phyloP scores from a whole-genome alignment of 2,113 vertebrate genomes.

The Sardina pilchardus region DNA sequence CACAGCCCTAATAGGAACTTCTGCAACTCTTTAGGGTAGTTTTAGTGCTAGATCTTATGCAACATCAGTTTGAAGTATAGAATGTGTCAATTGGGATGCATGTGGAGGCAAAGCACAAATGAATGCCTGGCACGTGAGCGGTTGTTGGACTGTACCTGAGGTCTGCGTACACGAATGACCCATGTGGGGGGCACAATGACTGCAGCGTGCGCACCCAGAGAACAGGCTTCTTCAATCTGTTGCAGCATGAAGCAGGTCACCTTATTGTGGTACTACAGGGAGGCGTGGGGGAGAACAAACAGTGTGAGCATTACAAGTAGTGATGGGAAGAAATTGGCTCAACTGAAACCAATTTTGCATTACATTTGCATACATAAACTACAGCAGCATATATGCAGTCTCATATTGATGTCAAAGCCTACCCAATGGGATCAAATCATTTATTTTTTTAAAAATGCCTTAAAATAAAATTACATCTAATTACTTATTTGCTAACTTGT shows the following conservation, averaged over 20 bases:
- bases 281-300: neutral
- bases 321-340: neutral
- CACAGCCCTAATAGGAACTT: no score
- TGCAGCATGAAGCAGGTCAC: constrained; percentile 98
- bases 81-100: neutral
- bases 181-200: constrained; percentile 92
- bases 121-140: neutral
- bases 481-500: no score
- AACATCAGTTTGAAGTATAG: neutral
- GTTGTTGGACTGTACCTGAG: neutral
- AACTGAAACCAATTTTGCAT: neutral
- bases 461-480: no score
- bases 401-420: no score
- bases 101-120: no score
- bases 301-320: neutral
- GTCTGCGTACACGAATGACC: constrained; percentile 85
- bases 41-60: no score
- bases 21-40: no score
- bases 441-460: no score
- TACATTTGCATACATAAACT: neutral
- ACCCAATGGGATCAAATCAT: no score
- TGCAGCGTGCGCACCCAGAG: constrained; percentile 87
- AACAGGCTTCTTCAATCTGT: constrained; percentile 94
- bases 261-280: constrained; percentile 90
- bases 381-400: no score